Percentiles rank a stretch among this genome's conserved stretches.
phyloP scores from a whole-genome alignment of 2,797 vertebrate species.

The Xenops minutus region DNA sequence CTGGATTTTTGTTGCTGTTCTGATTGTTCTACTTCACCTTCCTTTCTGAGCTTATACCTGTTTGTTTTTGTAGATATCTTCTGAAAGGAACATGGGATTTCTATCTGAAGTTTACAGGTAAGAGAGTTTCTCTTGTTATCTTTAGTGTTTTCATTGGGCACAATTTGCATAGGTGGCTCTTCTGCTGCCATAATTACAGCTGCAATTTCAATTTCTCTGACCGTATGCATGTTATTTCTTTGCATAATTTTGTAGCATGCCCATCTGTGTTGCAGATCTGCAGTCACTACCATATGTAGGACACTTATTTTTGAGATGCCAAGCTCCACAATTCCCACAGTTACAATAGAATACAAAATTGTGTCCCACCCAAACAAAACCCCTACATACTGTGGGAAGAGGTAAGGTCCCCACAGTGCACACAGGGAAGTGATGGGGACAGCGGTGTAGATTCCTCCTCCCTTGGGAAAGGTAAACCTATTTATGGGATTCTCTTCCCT shows the following conservation, averaged over 20 bases:
- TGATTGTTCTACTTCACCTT: not conserved
- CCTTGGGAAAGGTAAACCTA: not conserved
- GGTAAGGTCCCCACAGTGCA: not conserved
- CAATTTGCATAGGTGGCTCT: not conserved
- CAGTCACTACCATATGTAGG: not conserved
- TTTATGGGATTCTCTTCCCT: not conserved
- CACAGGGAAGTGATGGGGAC: not conserved
- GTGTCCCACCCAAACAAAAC: not conserved
- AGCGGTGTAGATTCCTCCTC: not conserved
- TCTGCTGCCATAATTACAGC: not conserved
- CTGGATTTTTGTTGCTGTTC: not conserved
- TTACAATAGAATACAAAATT: not conserved
- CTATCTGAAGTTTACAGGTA: not conserved
- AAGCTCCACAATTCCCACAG: not conserved
- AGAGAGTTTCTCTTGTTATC: not conserved
- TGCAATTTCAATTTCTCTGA: not conserved
- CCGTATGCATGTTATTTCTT: not conserved
- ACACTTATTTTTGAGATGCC: constrained; percentile 16
- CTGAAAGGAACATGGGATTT: not conserved
- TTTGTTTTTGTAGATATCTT: not conserved
- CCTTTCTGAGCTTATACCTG: not conserved
- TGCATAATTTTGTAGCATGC: not conserved
- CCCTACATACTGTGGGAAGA: not conserved
- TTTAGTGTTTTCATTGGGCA: not conserved
- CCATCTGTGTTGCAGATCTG: not conserved